A percentile compares a stretch with the other conserved stretches of the same genome.
Conservation (phyloP, 2,888 invertebrate species). For the Parnassius glacialis region DNA sequence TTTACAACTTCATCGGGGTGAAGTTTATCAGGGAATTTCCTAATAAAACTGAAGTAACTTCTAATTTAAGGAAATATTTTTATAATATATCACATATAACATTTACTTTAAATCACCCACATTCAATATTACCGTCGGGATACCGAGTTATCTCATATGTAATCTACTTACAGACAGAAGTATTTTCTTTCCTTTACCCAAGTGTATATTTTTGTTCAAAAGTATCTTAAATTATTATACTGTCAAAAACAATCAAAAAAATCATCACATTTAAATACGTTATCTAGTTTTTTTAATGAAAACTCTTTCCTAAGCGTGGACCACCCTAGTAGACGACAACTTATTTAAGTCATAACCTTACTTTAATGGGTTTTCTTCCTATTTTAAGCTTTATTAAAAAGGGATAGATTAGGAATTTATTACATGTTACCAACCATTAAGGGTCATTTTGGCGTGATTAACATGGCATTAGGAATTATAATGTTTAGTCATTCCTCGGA, state of each 20-base stretch:
- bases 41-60: no score
- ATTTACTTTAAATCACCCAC: no score
- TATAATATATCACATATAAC: no score
- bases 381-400: conserved; percentile 1
- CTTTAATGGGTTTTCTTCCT: not conserved
- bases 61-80: no score
- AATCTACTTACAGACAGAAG: no score
- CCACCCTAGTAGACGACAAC: conserved; percentile 14
- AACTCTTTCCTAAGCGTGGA: not conserved
- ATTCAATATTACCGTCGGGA: no score
- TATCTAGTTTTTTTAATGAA: conserved; percentile 9
- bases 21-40: no score
- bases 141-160: no score
- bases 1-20: no score
- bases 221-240: not conserved
- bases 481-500: conserved; percentile 51
- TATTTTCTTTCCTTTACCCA: no score
- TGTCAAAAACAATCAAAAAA: conserved; percentile 5
- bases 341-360: not conserved
- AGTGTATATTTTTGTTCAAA: not conserved
- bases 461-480: conserved; percentile 34
- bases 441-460: not conserved
- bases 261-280: conserved; percentile 9
- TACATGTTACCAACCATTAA: not conserved
- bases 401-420: conserved; percentile 5